Percentiles rank a stretch among this genome's conserved stretches.
Conservation (phyloP, 35 echinoderm and acorn worm species). For the Ophioderma brevispina region DNA sequence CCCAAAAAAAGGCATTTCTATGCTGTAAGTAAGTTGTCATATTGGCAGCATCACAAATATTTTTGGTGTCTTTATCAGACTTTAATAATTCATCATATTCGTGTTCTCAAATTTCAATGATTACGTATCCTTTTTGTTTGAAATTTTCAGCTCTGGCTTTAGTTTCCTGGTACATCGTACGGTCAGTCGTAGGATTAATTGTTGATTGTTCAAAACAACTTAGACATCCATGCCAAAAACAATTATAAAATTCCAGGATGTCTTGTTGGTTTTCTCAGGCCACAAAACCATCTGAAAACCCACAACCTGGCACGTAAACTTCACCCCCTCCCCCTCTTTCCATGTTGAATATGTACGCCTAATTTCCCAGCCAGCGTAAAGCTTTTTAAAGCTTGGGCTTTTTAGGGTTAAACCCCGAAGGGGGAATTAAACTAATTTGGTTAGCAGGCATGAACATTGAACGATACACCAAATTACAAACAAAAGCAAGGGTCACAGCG, state of each 20-base stretch:
- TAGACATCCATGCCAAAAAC: constrained; percentile 62
- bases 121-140: neutral
- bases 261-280: neutral
- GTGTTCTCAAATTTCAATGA: constrained; percentile 22
- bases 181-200: neutral
- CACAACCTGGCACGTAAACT: neutral
- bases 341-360: too few relatives aligned
- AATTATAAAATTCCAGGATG: constrained; percentile 43
- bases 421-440: constrained; percentile 38
- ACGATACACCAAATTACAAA: constrained; percentile 65
- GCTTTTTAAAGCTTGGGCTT: constrained; percentile 22
- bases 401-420: neutral
- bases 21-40: too few relatives aligned
- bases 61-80: too few relatives aligned
- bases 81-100: constrained; percentile 1
- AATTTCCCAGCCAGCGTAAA: constrained; percentile 36
- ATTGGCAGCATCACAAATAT: too few relatives aligned
- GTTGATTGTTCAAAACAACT: constrained; percentile 17
- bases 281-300: constrained; percentile 48
- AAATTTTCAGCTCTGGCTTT: neutral
- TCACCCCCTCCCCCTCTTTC: constrained; percentile 55
- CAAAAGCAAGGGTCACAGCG: constrained; percentile 61
- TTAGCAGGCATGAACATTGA: constrained; percentile 33
- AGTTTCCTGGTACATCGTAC: constrained; percentile 20
- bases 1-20: neutral